Percentiles rank a stretch among this genome's conserved stretches.
phyloP scores from a whole-genome alignment of 2,888 invertebrate species.

The Acanthosepion lycidas region DNA sequence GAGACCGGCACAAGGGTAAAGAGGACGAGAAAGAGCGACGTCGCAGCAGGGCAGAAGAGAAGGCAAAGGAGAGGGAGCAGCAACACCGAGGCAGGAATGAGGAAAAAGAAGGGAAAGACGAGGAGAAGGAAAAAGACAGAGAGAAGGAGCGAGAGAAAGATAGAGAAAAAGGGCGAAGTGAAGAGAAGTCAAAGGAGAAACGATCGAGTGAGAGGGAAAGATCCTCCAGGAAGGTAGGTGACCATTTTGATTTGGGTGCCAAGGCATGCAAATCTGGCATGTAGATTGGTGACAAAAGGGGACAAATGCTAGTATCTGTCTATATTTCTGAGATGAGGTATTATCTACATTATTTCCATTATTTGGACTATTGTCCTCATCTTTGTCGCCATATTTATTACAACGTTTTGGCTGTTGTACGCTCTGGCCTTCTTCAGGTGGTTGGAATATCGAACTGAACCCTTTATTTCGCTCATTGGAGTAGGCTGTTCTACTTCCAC shows the following conservation, averaged over 20 bases:
- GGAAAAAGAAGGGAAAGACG: slow-evolving; percentile 49
- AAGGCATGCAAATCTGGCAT: neutral
- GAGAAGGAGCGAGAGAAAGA: neutral
- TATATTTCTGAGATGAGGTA: too few species aligned
- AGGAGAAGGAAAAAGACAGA: neutral
- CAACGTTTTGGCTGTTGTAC: too few species aligned
- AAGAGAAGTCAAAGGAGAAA: slow-evolving; percentile 55
- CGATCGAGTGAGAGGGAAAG: slow-evolving; percentile 44
- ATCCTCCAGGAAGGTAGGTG: neutral
- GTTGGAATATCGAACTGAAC: too few species aligned
- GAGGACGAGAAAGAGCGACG: slow-evolving; percentile 25
- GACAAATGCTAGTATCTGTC: too few species aligned
- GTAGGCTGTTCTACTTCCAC: too few species aligned
- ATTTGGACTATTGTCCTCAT: too few species aligned
- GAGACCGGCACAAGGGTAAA: neutral
- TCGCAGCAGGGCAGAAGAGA: neutral
- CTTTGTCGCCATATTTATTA: too few species aligned
- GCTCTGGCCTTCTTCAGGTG: too few species aligned
- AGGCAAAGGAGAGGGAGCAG: neutral
- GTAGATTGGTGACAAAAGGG: too few species aligned
- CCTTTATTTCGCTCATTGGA: too few species aligned
- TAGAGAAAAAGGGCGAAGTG: slow-evolving; percentile 52
- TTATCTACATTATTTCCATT: too few species aligned
- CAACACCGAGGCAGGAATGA: slow-evolving; percentile 51
- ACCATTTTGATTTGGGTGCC: neutral